phyloP scores from a whole-genome alignment of 1,140 invertebrate genomes.

The Phenacoccus solenopsis region DNA sequence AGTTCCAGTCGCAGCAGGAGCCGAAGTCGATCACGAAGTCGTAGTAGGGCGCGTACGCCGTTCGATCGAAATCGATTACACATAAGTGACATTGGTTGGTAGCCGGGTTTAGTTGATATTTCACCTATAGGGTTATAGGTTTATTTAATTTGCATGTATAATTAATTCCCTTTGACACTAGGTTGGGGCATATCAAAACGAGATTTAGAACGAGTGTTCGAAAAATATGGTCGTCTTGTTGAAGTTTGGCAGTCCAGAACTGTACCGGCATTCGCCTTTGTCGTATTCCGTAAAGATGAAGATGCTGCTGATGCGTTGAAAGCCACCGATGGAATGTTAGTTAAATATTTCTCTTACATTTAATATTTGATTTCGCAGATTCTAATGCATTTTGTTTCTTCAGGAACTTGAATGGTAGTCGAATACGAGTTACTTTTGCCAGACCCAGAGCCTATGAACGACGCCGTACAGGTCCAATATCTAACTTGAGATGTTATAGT shows the following conservation, averaged over 20 bases:
- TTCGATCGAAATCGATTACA: slow-evolving; percentile 21
- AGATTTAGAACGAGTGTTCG: slow-evolving; percentile 22
- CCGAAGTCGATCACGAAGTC: slow-evolving; percentile 20
- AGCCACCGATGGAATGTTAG: slow-evolving; percentile 22
- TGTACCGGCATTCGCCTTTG: slow-evolving; percentile 23
- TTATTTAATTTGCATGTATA: neutral
- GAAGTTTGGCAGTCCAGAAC: slow-evolving; percentile 24
- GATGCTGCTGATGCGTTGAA: slow-evolving; percentile 23
- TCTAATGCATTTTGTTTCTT: neutral
- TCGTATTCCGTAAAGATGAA: slow-evolving; percentile 22
- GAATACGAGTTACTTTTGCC: slow-evolving; percentile 22
- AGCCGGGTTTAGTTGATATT: neutral
- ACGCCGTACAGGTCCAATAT: slow-evolving; percentile 18
- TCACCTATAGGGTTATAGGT: neutral
- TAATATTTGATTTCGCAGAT: neutral
- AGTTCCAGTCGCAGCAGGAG: slow-evolving; percentile 20
- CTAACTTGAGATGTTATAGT: slow-evolving; percentile 21
- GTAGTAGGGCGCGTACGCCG: slow-evolving; percentile 19
- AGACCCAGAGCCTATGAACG: slow-evolving; percentile 21
- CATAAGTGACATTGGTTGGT: slow-evolving; percentile 22
- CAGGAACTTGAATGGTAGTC: slow-evolving; percentile 22
- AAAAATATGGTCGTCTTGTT: slow-evolving; percentile 22
- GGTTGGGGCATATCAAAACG: slow-evolving; percentile 19
- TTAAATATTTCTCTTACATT: neutral
- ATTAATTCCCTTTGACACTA: neutral